Base-by-base conservation (phyloP, 2,797 vertebrate genomes). In the Chrysocyon brachyurus region DNA sequence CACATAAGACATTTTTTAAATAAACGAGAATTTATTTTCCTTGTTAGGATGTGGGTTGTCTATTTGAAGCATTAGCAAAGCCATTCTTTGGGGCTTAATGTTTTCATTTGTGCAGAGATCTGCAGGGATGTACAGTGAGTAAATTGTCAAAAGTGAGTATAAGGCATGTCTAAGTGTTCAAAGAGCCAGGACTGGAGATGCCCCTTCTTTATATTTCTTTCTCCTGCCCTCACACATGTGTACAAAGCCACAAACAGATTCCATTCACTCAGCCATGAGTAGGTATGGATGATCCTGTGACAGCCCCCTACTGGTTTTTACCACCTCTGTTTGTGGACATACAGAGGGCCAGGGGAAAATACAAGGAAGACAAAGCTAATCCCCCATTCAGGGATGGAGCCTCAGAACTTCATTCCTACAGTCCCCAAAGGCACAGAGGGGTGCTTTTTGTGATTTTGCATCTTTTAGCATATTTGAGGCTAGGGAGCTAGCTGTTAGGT, bases 1-100 rank as follows among this genome's bases (percentile, higher is more conserved):
- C 70, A 82, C 79, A 73, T 59, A 96, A 70, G 54, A 82, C 7
- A 77, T 78, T 91, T 97, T 92, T 22, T 5, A 94, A 95, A 91
- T 97, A 95, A 97, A 64, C 4, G 15, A 90, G 75, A 88, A 81
- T 97, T 86, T 95, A 92, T 94, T 97, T 96, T 95, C 70, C 57
- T 68, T 40, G 28, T 72, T 59, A 95, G 28, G 19, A 73, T 91
- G 86, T 96, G 94, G 33, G 40, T 93, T 97, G 49, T 94, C 73
- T 70, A 33, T 94, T 49, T 93, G 96, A 94, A 40, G 9, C 24
- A 36, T 84, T 94, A 93, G 87, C 94, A 89, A 91, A 87, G 36
- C 46, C 49, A 61, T 17, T 91, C 17, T 82, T 96, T 16, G 7
- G 49, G 61, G 6, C 22, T 78, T 46, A 33, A 73, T 73, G 22